Evolutionary conservation across 2,113 vertebrate species (phyloP), one percentile per base, ranked within the genome.

Genomic region (Syrmaticus mikado): DNA sequence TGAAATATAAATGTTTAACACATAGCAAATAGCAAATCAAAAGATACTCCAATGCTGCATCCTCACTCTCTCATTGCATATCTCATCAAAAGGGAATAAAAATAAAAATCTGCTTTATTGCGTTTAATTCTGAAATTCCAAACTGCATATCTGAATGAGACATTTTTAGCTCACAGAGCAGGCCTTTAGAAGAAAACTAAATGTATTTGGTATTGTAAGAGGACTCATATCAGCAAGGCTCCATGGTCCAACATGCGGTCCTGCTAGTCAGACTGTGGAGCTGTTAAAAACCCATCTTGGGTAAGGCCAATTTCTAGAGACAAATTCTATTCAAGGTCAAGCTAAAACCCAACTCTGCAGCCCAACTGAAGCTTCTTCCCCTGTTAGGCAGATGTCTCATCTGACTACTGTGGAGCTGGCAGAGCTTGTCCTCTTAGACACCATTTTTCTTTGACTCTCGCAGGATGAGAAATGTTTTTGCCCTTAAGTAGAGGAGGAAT

Each of bases 1-100:
- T 75, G 86, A 93, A 94, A 97, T 87, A 90, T 68, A 89, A 96
- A 96, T 90, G 85, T 90, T 72, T 89, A 90, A 79, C 77, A 80
- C 61, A 95, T 5, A 95, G 90, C 84, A 93, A 96, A 94, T 52
- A 92, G 82, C 64, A 93, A 96, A 94, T 91, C 48, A 91, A 93
- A 96, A 93, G 87, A 78, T 52, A 87, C 27, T 82, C 58, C 41
- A 83, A 34, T 0, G 4, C 40, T 2, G 71, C 19, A 10, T 65
- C 61, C 77, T 87, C 52, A 30, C 62, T 45, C 41, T 79, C 68
- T 83, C 76, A 30, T 70, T 79, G 76, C 12, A 0, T 72, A 52
- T 64, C 43, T 50, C 78, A 84, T 81, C 89, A 84, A 90, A 95
- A 80, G 45, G 58, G 41, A 79, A 18, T 36, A 81, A 94, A 96